Evolutionary conservation across 2,797 vertebrate genomes (phyloP), one percentile per base, ranked within the genome.

Genomic region (Siniperca undulata): DNA sequence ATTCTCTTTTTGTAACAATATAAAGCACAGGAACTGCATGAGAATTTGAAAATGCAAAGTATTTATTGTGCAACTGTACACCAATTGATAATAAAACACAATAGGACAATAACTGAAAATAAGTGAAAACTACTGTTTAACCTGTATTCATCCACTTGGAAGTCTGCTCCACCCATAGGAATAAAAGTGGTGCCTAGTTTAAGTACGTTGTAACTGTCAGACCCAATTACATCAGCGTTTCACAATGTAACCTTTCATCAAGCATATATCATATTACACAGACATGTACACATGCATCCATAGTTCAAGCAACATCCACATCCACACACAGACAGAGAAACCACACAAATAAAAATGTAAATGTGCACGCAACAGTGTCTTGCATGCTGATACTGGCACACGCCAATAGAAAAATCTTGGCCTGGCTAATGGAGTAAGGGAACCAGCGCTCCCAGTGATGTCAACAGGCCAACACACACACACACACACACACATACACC

Each of bases 391-490:
- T 79, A 88, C 84, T 86, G 76, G 84, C 82, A 87, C 75, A 81
- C 40, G 48, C 30, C 74, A 66, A 85, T 56, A 85, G 80, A 84
- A 84, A 88, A 88, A 73, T 84, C 73, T 84, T 90, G 86, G 86
- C 80, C 64, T 50, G 70, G 59, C 48, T 77, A 67, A 79, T 74
- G 78, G 68, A 84, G 68, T 68, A 58, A 88, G 64, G 64, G 74
- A 89, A 83, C 70, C 60, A 85, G 65, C 38, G 22, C 71, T 86
- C 85, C 70, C 80, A 84, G 48, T 86, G 61, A 85, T 86, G 85
- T 87, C 81, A 86, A 61, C 66, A 86, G 70, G 83, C 82, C 86
- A 90, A 81, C 69, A 81, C 83, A 86, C 62, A 84, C 77, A 76
- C 8, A 27, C 27, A 27, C 27, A 27, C 27, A 27, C 27, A 27